These are phyloP conservation scores for Bolborhynchus lineola DNA, from an alignment of 2,113 vertebrate genomes.

Conservation along the genomic window DNA sequence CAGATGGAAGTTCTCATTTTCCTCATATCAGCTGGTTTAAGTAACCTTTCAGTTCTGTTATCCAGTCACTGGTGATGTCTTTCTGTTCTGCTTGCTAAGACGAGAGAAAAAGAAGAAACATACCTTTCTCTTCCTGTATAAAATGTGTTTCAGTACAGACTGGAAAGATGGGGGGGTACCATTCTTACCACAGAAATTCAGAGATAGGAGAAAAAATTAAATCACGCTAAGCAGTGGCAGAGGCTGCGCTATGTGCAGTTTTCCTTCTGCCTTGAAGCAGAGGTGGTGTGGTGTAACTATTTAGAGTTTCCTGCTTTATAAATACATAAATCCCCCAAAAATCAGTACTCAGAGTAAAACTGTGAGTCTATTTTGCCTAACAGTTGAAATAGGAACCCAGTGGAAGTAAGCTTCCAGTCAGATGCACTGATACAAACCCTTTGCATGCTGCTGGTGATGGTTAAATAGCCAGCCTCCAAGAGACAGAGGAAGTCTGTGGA, in stretches of 20 bases:
- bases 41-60: neutral
- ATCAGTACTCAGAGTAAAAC: neutral
- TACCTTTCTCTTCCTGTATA: neutral
- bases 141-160: neutral
- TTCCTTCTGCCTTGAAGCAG: neutral
- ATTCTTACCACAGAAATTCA: neutral
- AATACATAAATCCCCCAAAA: neutral
- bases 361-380: neutral
- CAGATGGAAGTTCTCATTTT: constrained; percentile 19
- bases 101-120: neutral
- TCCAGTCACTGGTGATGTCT: neutral
- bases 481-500: neutral
- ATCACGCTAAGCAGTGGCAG: neutral
- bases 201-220: neutral
- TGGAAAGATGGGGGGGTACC: neutral
- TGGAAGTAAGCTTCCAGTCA: neutral
- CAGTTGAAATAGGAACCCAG: neutral
- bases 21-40: neutral
- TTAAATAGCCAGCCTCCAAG: neutral
- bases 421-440: neutral
- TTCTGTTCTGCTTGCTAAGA: neutral
- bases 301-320: neutral
- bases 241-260: neutral
- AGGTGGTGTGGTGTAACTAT: neutral
- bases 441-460: neutral